A percentile compares a stretch with the other conserved stretches of the same genome.
These are phyloP conservation scores for Lophura nycthemera DNA, from an alignment of 2,113 vertebrate genomes.

Conservation along the genomic window DNA sequence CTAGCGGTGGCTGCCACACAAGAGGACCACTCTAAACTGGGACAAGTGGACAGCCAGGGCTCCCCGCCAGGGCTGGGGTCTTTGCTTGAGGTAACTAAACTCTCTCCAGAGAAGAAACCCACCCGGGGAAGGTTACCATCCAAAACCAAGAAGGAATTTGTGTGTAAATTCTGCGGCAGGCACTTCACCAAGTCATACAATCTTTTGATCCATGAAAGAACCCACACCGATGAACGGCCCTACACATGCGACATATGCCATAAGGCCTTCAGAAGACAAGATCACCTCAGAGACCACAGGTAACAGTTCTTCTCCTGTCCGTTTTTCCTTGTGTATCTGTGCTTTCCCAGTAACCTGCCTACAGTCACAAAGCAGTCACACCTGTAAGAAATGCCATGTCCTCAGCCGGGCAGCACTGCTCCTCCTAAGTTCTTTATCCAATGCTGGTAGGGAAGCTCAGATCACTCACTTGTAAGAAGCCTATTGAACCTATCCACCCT, in stretches of 20 bases:
- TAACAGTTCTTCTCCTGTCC: background rate
- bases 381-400: background rate
- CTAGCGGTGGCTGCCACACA: slow-evolving; percentile 94
- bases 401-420: fast-evolving
- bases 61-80: slow-evolving; percentile 83
- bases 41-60: slow-evolving; percentile 87
- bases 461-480: background rate
- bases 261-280: slow-evolving; percentile 98
- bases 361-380: background rate
- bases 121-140: slow-evolving; percentile 92
- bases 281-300: slow-evolving; percentile 98
- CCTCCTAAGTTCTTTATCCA: background rate
- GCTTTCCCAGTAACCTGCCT: fast-evolving
- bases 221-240: slow-evolving; percentile 95
- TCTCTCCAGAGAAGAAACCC: slow-evolving; percentile 93
- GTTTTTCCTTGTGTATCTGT: background rate
- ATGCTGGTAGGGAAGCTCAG: background rate
- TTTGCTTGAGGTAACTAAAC: slow-evolving; percentile 92
- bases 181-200: slow-evolving; percentile 99
- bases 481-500: background rate
- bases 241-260: slow-evolving; percentile 99
- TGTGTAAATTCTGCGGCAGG: slow-evolving; percentile 98
- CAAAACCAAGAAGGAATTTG: slow-evolving; percentile 99
- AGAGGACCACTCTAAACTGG: slow-evolving; percentile 89
- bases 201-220: slow-evolving; percentile 97